A percentile compares a stretch with the other conserved stretches of the same genome.
Conservation (phyloP, 1,140 invertebrate genomes). For the Pemphigus obesinymphae region DNA sequence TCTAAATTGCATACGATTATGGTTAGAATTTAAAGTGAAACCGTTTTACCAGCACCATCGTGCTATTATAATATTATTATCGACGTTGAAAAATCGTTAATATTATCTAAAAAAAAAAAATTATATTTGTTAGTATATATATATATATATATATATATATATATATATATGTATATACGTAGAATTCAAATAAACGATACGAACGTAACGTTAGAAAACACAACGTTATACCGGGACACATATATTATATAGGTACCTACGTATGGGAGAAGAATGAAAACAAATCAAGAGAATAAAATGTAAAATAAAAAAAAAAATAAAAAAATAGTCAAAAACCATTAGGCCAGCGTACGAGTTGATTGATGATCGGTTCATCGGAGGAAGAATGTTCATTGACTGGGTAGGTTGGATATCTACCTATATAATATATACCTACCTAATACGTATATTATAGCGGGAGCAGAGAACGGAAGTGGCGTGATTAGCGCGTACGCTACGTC, state of each 20-base stretch:
- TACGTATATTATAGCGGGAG: no score
- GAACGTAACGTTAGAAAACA: no score
- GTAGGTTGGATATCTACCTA: background rate
- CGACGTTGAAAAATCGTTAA: background rate
- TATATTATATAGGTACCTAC: background rate
- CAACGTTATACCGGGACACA: no score
- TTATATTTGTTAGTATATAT: no score
- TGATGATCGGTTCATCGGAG: conserved; percentile 40
- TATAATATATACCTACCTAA: no score
- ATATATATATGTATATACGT: background rate
- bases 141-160: no score
- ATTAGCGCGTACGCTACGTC: conserved; percentile 29
- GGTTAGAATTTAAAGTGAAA: background rate
- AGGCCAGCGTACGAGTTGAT: conserved; percentile 24
- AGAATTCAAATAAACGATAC: no score
- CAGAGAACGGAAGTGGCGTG: conserved; percentile 29
- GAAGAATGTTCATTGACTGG: conserved; percentile 35
- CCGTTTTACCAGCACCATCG: background rate
- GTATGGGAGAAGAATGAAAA: background rate
- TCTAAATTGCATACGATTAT: no score
- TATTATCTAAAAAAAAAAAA: no score
- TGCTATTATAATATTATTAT: background rate
- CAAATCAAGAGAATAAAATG: background rate
- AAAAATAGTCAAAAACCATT: conserved; percentile 32
- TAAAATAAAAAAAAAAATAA: no score